A percentile compares a stretch with the other conserved stretches of the same genome.
phyloP scores from a whole-genome alignment of 1,140 invertebrate genomes.

The Hirudo medicinalis region DNA sequence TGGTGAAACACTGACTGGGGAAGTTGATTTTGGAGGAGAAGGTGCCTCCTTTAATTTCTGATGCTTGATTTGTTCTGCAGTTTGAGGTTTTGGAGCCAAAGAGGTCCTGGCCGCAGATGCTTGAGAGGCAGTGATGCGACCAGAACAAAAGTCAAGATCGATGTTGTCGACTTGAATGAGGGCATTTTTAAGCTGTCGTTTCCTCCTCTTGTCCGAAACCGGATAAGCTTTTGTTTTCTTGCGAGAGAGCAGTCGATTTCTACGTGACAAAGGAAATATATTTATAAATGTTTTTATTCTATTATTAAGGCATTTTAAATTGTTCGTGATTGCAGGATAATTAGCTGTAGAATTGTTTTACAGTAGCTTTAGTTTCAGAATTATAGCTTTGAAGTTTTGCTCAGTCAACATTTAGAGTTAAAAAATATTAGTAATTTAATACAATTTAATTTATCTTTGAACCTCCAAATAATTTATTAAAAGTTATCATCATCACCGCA shows the following conservation, averaged over 20 bases:
- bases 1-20: background rate
- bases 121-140: background rate
- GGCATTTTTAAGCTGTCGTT: constrained; percentile 2
- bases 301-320: too few relatives aligned
- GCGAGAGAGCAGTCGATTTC: constrained; percentile 17
- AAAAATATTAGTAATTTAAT: background rate
- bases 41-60: background rate
- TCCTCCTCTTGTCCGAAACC: constrained; percentile 13
- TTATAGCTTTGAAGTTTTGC: background rate
- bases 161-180: constrained; percentile 18
- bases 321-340: too few relatives aligned
- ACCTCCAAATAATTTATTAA: too few relatives aligned
- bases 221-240: constrained; percentile 23
- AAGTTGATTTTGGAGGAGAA: background rate
- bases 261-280: background rate
- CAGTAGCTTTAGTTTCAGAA: background rate
- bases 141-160: constrained; percentile 20
- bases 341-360: too few relatives aligned
- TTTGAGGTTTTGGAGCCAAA: background rate
- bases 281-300: too few relatives aligned
- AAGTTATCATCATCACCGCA: too few relatives aligned
- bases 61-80: constrained; percentile 1
- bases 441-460: too few relatives aligned
- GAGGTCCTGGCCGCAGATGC: constrained; percentile 5
- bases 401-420: background rate